phyloP scores from a whole-genome alignment of 37 sponge, comb jelly and placozoan species.

The Petrosia ficiformis region DNA sequence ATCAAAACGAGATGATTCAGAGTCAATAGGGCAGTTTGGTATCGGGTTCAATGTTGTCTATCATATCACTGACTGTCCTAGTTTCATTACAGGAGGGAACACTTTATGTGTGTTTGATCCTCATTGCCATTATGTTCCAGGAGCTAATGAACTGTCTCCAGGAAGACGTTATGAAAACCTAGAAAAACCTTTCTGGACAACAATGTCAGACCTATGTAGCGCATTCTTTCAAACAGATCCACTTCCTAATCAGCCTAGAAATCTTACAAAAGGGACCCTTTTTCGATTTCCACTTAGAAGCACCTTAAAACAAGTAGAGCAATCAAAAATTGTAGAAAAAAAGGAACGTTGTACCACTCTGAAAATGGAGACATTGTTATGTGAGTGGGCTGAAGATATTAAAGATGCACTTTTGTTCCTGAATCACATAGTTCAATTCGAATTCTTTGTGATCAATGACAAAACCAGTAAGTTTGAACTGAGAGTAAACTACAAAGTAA shows the following conservation, averaged over 20 bases:
- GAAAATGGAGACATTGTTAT: neutral
- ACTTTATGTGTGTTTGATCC: constrained; percentile 56
- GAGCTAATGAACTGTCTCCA: neutral
- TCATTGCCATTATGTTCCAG: constrained; percentile 20
- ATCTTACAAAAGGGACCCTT: constrained; percentile 8
- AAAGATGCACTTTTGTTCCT: neutral
- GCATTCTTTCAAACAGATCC: neutral
- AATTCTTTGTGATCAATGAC: constrained; percentile 6
- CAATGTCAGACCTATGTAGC: too few relatives aligned
- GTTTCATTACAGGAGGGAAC: too few relatives aligned
- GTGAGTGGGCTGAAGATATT: constrained; percentile 1
- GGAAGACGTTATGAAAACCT: constrained; percentile 6
- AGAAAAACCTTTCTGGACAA: too few relatives aligned
- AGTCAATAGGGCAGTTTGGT: too few relatives aligned
- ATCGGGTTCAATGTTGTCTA: too few relatives aligned
- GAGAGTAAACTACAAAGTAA: too few relatives aligned
- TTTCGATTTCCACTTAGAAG: constrained; percentile 25
- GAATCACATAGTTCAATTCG: neutral
- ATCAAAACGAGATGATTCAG: too few relatives aligned
- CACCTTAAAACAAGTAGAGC: neutral
- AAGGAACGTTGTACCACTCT: too few relatives aligned
- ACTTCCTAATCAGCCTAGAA: neutral
- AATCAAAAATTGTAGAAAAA: constrained; percentile 8
- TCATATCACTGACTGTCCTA: too few relatives aligned
- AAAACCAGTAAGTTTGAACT: too few relatives aligned